Evolutionary conservation across 2,888 invertebrate species (phyloP).

Genomic region (Ommatoiulus sabulosus): DNA sequence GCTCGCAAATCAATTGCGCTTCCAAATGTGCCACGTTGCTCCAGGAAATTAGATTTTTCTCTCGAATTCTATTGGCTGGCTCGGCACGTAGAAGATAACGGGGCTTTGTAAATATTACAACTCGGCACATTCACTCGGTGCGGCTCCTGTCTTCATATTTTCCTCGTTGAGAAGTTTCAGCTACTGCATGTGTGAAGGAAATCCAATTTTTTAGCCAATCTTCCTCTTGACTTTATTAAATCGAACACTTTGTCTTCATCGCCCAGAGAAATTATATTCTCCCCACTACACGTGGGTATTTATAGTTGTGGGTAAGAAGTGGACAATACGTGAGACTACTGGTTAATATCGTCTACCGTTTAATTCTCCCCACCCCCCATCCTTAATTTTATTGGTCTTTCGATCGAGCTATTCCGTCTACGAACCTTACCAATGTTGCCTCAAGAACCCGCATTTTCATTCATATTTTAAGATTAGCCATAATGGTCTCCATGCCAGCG

Average conservation of each 20-base stretch:
- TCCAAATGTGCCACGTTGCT: conserved; percentile 41
- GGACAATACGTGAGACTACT: background rate
- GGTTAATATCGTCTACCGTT: background rate
- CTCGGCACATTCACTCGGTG: background rate
- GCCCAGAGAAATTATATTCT: background rate
- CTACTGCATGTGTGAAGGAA: background rate
- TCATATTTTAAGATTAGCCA: too few species aligned
- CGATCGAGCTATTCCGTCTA: too few species aligned
- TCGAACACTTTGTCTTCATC: background rate
- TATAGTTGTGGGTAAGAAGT: background rate
- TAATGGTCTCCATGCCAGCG: too few species aligned
- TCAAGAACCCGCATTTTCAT: too few species aligned
- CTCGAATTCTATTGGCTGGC: background rate
- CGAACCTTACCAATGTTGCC: too few species aligned
- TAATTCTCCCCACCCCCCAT: background rate
- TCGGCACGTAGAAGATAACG: background rate
- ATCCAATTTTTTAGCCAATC: background rate
- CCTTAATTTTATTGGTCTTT: too few species aligned
- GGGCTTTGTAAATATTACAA: conserved; percentile 20
- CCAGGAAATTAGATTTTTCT: conserved; percentile 38
- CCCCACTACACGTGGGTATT: background rate
- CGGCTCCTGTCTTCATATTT: background rate
- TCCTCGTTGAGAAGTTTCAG: background rate
- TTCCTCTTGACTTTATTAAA: background rate
- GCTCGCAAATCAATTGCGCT: conserved; percentile 43